phyloP scores from a whole-genome alignment of 2,113 vertebrate genomes.

The Oryzias javanicus region DNA sequence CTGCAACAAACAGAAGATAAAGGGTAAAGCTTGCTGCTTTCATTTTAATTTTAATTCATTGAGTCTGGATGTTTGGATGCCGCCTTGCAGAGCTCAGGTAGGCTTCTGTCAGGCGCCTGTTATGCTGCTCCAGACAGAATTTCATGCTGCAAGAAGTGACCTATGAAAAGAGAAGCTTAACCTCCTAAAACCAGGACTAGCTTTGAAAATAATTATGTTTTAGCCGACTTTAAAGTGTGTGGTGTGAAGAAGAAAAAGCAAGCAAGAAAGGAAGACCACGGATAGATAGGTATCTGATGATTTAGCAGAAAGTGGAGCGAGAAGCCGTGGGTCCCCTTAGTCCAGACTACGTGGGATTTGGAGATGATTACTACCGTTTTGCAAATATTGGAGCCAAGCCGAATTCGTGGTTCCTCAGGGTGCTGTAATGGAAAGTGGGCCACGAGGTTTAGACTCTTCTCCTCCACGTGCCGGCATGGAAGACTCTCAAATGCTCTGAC shows the following conservation, averaged over 20 bases:
- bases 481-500: constrained; percentile 39
- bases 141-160: constrained; percentile 32
- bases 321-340: constrained; percentile 40
- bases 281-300: constrained; percentile 37
- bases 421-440: constrained; percentile 68
- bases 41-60: not conserved
- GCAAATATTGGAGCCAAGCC: constrained; percentile 51
- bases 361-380: constrained; percentile 62
- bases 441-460: constrained; percentile 35
- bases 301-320: constrained; percentile 37
- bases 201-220: not conserved
- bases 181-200: not conserved
- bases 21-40: not conserved
- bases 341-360: constrained; percentile 22
- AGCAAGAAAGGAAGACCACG: constrained; percentile 5
- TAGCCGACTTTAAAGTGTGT: not conserved
- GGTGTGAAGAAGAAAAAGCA: constrained; percentile 7
- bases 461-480: constrained; percentile 40
- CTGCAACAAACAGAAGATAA: not conserved
- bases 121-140: constrained; percentile 13
- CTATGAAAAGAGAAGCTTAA: constrained; percentile 13
- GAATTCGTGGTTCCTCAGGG: constrained; percentile 52
- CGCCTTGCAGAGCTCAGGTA: constrained; percentile 26
- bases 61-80: not conserved
- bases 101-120: not conserved